Percentiles rank a stretch among this genome's conserved stretches.
Evolutionary conservation across 2,797 vertebrate genomes (phyloP).

Genomic region (Spea hammondii): DNA sequence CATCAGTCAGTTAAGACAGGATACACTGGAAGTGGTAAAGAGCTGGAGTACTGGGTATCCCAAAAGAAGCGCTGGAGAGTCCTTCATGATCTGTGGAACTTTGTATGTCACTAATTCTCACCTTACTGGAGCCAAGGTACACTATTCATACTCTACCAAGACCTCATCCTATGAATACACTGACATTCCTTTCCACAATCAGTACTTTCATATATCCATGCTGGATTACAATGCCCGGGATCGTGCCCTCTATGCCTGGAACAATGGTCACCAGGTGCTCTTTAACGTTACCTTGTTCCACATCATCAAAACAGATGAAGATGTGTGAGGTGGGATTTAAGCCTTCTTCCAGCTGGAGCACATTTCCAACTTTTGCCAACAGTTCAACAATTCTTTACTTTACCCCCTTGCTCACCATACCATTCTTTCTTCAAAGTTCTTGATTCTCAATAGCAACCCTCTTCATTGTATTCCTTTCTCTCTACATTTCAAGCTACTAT

Average conservation of each 20-base stretch:
- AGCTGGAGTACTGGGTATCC: conserved; percentile 97
- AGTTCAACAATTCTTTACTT: conserved; percentile 8
- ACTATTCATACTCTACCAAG: conserved; percentile 95
- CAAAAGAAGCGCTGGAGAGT: conserved; percentile 94
- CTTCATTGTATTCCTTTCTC: neutral
- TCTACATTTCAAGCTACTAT: neutral
- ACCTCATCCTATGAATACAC: conserved; percentile 93
- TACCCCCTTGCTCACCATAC: neutral
- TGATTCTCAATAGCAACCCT: neutral
- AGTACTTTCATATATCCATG: conserved; percentile 99
- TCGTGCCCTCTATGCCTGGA: conserved; percentile 94
- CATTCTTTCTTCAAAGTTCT: neutral
- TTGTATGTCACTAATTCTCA: conserved; percentile 96
- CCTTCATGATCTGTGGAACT: conserved; percentile 98
- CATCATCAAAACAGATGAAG: conserved; percentile 94
- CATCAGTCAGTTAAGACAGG: conserved; percentile 87
- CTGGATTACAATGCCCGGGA: conserved; percentile 96
- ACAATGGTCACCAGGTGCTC: conserved; percentile 96
- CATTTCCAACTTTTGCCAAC: neutral
- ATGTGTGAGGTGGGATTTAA: conserved; percentile 71
- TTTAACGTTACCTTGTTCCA: conserved; percentile 97
- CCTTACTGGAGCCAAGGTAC: conserved; percentile 94
- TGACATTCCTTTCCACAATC: conserved; percentile 97
- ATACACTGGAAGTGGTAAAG: conserved; percentile 87
- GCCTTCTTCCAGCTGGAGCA: conserved; percentile 1